These are phyloP conservation scores for Nixonia krombeini DNA, from an alignment of 1,140 invertebrate genomes.

Conservation along the genomic window DNA sequence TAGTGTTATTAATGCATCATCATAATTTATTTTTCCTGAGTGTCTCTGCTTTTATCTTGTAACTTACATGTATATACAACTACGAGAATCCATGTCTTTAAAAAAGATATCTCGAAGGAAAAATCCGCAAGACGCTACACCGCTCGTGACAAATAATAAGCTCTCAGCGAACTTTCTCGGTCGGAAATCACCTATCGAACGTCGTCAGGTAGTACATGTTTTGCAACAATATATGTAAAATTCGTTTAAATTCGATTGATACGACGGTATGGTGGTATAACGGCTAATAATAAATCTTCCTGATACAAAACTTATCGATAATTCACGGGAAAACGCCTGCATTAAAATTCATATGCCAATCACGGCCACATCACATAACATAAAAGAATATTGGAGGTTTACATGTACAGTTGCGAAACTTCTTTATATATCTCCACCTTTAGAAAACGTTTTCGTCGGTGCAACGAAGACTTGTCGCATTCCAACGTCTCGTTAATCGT, in stretches of 20 bases:
- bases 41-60: not conserved
- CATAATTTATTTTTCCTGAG: not conserved
- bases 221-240: not conserved
- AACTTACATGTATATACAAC: not conserved
- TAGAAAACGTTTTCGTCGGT: not conserved
- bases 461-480: not conserved
- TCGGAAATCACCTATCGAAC: not conserved
- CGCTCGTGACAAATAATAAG: too few species aligned
- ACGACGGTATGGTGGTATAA: not conserved
- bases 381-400: not conserved
- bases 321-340: not conserved
- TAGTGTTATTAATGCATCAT: constrained; percentile 5
- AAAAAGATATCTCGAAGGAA: not conserved
- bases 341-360: not conserved
- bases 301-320: not conserved
- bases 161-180: not conserved
- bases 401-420: not conserved
- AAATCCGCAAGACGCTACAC: not conserved
- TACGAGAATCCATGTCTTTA: not conserved
- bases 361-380: too few species aligned
- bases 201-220: not conserved
- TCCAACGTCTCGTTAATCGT: not conserved
- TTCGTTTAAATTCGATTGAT: not conserved
- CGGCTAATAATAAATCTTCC: not conserved
- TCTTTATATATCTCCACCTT: not conserved